Evolutionary conservation across 2,888 invertebrate species (phyloP), one percentile per base, ranked within the genome.

Genomic region (Brenthis ino): DNA sequence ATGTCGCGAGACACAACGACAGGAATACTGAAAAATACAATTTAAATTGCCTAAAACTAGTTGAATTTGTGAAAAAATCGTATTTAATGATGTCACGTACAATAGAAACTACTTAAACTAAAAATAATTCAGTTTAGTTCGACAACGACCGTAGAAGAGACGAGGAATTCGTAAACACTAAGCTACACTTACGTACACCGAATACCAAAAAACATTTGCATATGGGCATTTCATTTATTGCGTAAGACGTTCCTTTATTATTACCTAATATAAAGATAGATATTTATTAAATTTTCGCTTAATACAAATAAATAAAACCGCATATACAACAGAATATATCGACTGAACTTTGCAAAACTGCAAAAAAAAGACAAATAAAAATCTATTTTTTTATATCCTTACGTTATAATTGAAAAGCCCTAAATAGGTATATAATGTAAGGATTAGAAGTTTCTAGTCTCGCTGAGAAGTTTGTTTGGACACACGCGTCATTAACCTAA

Each of bases 381-480:
- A 6, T 24, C 20, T 3, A 5, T 12, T 13, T 0, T 0, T 48
- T 13, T 57, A 24, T 24, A 6, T 8, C 5, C 47, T 60, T 60
- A 60, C 60, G 28, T 60, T 28, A 60, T 50, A 50, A 48, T 14
- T 28, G 48, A 60, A 60, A n/a, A 60, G 60, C 48, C 48, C 12
- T 28, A 13, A 60, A 60, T n/a, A 60, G 60, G 48, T 60, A 60
- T 63, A 69, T 63, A 70, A 58, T 69, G 71, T 74, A 71, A 74
- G 71, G 71, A 69, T 64, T 72, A 70, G 71, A 72, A 70, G 67
- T 70, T 75, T 71, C 75, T 78, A 79, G 84, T 89, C 91, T 89
- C 92, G 91, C 92, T 89, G 88, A 86, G 78, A 80, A 83, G 86
- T 91, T 91, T 91, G 91, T 90, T 89, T 83, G 82, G 79, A 89